Conservation (phyloP, 2,797 vertebrate species). For the Philypnodon macrostomus region DNA sequence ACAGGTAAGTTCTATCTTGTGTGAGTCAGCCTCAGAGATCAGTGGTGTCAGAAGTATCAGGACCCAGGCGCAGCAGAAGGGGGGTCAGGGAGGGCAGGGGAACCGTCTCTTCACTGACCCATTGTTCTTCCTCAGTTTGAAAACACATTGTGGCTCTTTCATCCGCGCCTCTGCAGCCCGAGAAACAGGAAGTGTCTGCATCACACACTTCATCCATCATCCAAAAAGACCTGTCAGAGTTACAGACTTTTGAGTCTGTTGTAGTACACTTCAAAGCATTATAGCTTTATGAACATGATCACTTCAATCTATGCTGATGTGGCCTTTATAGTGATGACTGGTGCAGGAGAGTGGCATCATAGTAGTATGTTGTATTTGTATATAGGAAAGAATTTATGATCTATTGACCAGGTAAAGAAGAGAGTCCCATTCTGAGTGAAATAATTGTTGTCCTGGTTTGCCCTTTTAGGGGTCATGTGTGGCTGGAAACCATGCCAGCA, state of each 20-base stretch:
- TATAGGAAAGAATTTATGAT: too few species aligned
- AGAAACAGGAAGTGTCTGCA: conserved; percentile 76
- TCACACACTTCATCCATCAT: conserved; percentile 76
- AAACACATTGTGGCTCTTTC: conserved; percentile 67
- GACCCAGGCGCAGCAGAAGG: conserved; percentile 54
- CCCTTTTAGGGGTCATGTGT: too few species aligned
- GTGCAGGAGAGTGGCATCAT: too few species aligned
- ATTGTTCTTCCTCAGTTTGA: conserved; percentile 76
- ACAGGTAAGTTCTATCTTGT: conserved; percentile 57
- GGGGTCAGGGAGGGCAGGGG: conserved; percentile 67
- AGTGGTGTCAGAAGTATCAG: conserved; percentile 70
- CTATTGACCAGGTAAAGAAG: too few species aligned
- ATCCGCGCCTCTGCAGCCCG: conserved; percentile 65
- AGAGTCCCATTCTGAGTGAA: too few species aligned
- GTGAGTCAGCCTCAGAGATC: conserved; percentile 69
- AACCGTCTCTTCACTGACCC: conserved; percentile 77
- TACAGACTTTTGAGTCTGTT: conserved; percentile 70
- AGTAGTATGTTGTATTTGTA: too few species aligned
- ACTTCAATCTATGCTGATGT: conserved; percentile 1
- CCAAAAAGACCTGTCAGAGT: conserved; percentile 70
- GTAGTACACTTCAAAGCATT: conserved; percentile 25
- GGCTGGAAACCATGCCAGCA: too few species aligned
- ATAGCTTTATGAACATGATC: conserved; percentile 31
- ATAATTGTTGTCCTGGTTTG: too few species aligned
- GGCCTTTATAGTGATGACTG: background rate